Evolutionary conservation across 1,140 invertebrate genomes (phyloP).

Genomic region (Arctopsyche grandis): DNA sequence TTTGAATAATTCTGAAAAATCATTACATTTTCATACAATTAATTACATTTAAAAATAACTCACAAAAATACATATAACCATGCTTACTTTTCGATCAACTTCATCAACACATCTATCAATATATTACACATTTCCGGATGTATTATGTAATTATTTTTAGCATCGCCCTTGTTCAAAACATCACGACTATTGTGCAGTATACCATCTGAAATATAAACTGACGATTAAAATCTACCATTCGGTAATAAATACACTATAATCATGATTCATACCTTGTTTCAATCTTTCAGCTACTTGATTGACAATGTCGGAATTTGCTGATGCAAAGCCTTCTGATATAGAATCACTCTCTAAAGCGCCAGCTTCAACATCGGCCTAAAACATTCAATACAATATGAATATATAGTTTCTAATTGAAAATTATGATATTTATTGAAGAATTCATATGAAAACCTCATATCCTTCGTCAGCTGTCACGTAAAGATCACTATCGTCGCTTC

Average conservation of each 20-base stretch:
- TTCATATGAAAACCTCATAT: slow-evolving; percentile 61
- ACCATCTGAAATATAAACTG: neutral
- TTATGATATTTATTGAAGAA: neutral
- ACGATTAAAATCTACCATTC: too few species aligned
- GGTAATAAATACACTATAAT: neutral
- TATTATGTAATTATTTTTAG: slow-evolving; percentile 58
- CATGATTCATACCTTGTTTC: neutral
- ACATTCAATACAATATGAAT: neutral
- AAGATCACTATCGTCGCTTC: slow-evolving; percentile 61
- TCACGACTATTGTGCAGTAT: slow-evolving; percentile 56
- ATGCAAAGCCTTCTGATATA: neutral
- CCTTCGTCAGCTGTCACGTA: slow-evolving; percentile 71
- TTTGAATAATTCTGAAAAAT: slow-evolving; percentile 43
- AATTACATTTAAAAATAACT: too few species aligned
- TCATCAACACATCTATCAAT: slow-evolving; percentile 70
- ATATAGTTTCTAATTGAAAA: neutral
- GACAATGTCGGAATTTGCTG: neutral
- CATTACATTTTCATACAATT: neutral
- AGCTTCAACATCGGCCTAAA: slow-evolving; percentile 19
- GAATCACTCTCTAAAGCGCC: neutral
- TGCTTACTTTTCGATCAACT: slow-evolving; percentile 68
- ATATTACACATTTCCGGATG: slow-evolving; percentile 71
- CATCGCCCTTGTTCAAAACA: slow-evolving; percentile 39
- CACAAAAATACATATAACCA: too few species aligned
- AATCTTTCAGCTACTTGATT: neutral